These are phyloP conservation scores for Amyelois transitella DNA, from an alignment of 1,140 invertebrate species.

Conservation along the genomic window DNA sequence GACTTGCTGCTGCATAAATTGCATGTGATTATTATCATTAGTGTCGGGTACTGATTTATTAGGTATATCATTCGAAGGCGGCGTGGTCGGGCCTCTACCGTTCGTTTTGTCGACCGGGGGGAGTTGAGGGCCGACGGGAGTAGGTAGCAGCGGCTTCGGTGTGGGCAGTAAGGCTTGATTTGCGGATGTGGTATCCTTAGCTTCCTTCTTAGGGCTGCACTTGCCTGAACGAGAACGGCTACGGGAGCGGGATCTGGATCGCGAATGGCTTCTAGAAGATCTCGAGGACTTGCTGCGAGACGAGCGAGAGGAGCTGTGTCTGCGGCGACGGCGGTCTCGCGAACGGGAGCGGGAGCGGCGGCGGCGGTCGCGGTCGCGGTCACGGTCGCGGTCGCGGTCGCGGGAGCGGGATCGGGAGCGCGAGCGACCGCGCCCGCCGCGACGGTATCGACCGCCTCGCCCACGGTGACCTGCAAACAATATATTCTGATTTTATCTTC, in stretches of 20 bases:
- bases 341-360: constrained; percentile 52
- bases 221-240: constrained; percentile 73
- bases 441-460: constrained; percentile 59
- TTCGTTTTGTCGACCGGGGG: constrained; percentile 30
- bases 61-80: constrained; percentile 24
- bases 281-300: constrained; percentile 60
- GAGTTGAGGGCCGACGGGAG: constrained; percentile 53
- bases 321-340: constrained; percentile 57
- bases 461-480: constrained; percentile 56
- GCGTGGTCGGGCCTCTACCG: constrained; percentile 25
- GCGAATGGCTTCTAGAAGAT: constrained; percentile 58
- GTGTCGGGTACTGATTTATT: constrained; percentile 12
- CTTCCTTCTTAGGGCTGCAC: constrained; percentile 67
- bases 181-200: constrained; percentile 37
- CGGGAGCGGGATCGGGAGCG: constrained; percentile 40
- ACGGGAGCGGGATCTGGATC: constrained; percentile 63
- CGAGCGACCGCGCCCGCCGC: constrained; percentile 56
- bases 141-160: constrained; percentile 58
- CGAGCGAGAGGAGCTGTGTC: constrained; percentile 58
- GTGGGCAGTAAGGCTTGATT: constrained; percentile 58
- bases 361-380: constrained; percentile 41
- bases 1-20: constrained; percentile 19
- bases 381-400: constrained; percentile 53
- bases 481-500: too few relatives aligned
- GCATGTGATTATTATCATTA: constrained; percentile 19